Conservation (phyloP, 1,140 invertebrate genomes). For the Drosophila cardini region DNA sequence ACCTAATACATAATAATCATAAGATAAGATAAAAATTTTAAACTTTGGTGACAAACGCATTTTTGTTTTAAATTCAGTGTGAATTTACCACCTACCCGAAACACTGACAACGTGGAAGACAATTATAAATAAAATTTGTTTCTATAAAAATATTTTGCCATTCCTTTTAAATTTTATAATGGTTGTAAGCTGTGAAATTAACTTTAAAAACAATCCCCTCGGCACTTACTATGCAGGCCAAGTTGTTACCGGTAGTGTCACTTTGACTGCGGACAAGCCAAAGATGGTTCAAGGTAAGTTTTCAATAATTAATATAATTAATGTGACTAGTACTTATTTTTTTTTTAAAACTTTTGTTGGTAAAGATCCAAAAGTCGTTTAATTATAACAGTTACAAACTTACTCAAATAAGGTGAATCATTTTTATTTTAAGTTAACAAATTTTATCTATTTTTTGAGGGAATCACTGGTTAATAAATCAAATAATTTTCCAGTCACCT, state of each 20-base stretch:
- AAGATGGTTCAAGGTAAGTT: conserved; percentile 84
- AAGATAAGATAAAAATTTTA: conserved; percentile 64
- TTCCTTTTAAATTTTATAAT: conserved; percentile 22
- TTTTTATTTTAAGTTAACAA: too few relatives aligned
- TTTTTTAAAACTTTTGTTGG: too few relatives aligned
- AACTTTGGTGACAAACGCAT: conserved; percentile 20
- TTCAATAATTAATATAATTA: conserved; percentile 6
- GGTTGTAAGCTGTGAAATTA: conserved; percentile 71
- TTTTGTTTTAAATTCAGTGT: conserved; percentile 40
- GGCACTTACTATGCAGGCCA: conserved; percentile 86
- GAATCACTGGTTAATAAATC: too few relatives aligned
- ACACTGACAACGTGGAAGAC: conserved; percentile 31
- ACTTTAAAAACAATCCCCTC: conserved; percentile 85
- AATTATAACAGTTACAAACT: too few relatives aligned
- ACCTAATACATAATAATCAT: conserved; percentile 40
- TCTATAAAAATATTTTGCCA: neutral
- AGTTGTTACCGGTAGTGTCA: conserved; percentile 84
- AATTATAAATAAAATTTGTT: conserved; percentile 7
- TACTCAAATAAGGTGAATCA: too few relatives aligned
- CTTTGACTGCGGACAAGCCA: conserved; percentile 82
- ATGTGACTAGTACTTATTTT: too few relatives aligned
- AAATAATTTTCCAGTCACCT: too few relatives aligned
- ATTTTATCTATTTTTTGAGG: too few relatives aligned
- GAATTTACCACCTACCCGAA: conserved; percentile 28
- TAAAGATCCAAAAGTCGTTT: too few relatives aligned